These are phyloP conservation scores for Marmota flaviventris DNA, from an alignment of 2,113 vertebrate genomes.

Conservation along the genomic window DNA sequence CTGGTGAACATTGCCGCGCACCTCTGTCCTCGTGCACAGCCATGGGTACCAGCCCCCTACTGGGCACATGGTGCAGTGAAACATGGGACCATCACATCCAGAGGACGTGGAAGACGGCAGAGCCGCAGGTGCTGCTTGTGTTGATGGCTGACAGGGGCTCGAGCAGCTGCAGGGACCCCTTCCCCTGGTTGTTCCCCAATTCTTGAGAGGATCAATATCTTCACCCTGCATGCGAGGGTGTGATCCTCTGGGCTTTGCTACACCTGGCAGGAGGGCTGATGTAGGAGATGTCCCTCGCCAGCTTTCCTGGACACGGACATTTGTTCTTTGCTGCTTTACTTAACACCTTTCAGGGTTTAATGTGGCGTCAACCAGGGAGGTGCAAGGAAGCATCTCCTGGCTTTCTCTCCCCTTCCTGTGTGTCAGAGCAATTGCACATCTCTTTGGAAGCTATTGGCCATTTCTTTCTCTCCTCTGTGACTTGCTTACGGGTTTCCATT, in stretches of 20 bases:
- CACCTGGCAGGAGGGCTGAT: neutral
- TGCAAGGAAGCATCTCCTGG: neutral
- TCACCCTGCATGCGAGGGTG: neutral
- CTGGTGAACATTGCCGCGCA: neutral
- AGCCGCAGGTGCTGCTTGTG: neutral
- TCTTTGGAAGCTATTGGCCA: neutral
- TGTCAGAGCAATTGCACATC: neutral
- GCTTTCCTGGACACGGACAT: neutral
- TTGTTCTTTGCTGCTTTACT: neutral
- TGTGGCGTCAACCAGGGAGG: neutral
- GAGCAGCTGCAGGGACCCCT: neutral
- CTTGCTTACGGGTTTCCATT: neutral
- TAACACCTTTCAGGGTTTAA: neutral
- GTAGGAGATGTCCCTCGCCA: neutral
- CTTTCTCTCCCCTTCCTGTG: neutral
- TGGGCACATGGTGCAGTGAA: too few relatives aligned
- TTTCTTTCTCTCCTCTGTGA: neutral
- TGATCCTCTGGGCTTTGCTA: neutral
- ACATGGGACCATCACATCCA: rapidly evolving
- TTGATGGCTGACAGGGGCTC: too few relatives aligned
- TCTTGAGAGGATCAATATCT: neutral
- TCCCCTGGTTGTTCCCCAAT: rapidly evolving
- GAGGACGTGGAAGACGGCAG: neutral
- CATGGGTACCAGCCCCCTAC: neutral
- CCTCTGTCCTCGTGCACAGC: neutral